Base-by-base conservation (phyloP, 2,113 vertebrate genomes). In the Poeciliopsis occidentalis region DNA sequence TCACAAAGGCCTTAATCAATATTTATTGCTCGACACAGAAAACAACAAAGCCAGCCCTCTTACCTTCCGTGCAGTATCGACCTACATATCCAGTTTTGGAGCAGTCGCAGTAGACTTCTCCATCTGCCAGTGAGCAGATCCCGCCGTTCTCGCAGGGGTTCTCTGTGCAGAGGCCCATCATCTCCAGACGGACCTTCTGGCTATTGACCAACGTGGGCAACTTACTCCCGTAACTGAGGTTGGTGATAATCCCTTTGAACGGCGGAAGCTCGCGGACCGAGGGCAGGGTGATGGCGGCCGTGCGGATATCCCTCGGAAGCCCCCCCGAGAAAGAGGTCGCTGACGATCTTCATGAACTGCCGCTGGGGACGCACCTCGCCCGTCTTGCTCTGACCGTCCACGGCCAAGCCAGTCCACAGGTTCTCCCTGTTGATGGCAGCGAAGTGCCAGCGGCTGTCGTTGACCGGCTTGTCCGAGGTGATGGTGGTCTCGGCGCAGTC, bases 11-110 rank as follows among this genome's bases (percentile, higher is more conserved):
- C 64, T 66, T 3, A 82, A 88, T 87, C 85, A 89, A 80, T 84
- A 88, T 74, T 74, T 51, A 72, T 39, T 2, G 66, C 76, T 86
- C 70, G 81, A 84, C 67, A 83, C 75, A 84, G 60, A 88, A 83
- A 82, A 60, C 73, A 76, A 65, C 54, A 69, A 78, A 83, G 78
- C 68, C 69, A 67, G 81, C 44, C 39, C 27, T 73, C 96, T 96
- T 97, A 99, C 98, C 97, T 98, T 98, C 97, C 4, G 95, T 97
- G 92, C 98, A 99, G 84, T 96, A 95, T 87, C 94, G 96, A 91
- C 98, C 98, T 75, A 94, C 84, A 71, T 97, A 97, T 91, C 97
- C 97, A 64, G 98, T 99, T 89, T 91, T 96, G 69, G 96, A 96
- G 91, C 98, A 99, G 94, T 99, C 97, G 88, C 98, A 99, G 87